Evolutionary conservation across 2,113 vertebrate genomes (phyloP).

Genomic region (Ornithorhynchus anatinus): DNA sequence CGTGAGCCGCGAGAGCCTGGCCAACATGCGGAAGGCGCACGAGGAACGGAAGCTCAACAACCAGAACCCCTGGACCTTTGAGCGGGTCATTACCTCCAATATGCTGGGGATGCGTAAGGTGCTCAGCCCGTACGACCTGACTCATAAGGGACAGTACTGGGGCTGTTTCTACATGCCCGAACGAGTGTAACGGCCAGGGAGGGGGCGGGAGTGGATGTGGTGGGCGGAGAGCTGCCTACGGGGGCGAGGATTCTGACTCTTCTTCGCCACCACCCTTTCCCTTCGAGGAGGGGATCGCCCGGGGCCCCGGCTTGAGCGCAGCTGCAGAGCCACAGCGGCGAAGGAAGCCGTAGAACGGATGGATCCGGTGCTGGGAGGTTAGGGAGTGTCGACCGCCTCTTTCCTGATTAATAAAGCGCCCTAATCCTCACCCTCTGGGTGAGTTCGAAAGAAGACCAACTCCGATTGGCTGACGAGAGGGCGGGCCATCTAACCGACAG

Average conservation of each 20-base stretch:
- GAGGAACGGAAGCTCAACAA: conserved; percentile 75
- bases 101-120: conserved; percentile 90
- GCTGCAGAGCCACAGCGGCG: no score
- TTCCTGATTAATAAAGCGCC: no score
- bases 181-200: conserved; percentile 69
- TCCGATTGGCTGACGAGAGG: no score
- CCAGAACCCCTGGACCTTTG: conserved; percentile 95
- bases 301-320: no score
- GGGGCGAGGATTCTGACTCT: no score
- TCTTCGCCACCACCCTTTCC: neutral
- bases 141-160: conserved; percentile 77
- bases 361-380: no score
- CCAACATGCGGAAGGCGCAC: conserved; percentile 60
- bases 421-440: no score
- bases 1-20: conserved; percentile 77
- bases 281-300: neutral
- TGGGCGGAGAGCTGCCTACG: neutral
- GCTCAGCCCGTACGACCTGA: conserved; percentile 85
- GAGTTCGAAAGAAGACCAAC: no score
- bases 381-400: no score
- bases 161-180: conserved; percentile 84
- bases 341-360: no score
- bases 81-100: conserved; percentile 75
- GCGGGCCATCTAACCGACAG: no score
- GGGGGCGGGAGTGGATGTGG: rapidly evolving